A percentile compares a stretch with the other conserved stretches of the same genome.
These are phyloP conservation scores for Pristis pectinata DNA, from an alignment of 2,797 vertebrate species.

Conservation along the genomic window DNA sequence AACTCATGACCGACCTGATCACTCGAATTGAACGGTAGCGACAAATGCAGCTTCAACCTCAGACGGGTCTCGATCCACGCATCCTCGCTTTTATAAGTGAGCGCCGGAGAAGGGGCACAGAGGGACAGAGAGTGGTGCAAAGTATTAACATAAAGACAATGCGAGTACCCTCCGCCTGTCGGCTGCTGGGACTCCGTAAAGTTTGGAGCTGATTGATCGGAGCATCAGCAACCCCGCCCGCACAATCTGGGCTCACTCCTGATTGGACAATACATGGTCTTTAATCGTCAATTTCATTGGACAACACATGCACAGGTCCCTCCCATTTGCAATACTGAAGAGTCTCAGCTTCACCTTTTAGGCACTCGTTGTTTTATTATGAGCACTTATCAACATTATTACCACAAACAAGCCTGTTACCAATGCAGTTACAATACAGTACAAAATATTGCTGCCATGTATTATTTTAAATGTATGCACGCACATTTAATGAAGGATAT, in stretches of 20 bases:
- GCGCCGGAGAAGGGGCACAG: background rate
- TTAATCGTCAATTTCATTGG: background rate
- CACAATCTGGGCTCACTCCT: background rate
- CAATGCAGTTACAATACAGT: background rate
- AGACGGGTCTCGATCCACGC: background rate
- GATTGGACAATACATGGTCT: background rate
- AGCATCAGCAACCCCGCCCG: conserved; percentile 24
- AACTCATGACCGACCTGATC: conserved; percentile 77
- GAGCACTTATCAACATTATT: background rate
- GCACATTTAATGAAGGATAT: background rate
- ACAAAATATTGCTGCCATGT: background rate
- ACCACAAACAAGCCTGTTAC: background rate
- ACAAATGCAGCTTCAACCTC: background rate
- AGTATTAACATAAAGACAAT: conserved; percentile 9
- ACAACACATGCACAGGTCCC: background rate
- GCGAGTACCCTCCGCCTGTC: background rate
- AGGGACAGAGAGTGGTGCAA: background rate
- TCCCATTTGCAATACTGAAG: background rate
- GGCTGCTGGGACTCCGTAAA: background rate
- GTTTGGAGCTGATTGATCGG: conserved; percentile 24
- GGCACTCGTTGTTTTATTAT: background rate
- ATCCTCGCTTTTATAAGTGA: background rate
- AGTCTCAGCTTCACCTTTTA: background rate
- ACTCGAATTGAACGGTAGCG: background rate
- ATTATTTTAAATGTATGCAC: background rate